Evolutionary conservation across 2,113 vertebrate genomes (phyloP).

Genomic region (Anarrhichthys ocellatus): DNA sequence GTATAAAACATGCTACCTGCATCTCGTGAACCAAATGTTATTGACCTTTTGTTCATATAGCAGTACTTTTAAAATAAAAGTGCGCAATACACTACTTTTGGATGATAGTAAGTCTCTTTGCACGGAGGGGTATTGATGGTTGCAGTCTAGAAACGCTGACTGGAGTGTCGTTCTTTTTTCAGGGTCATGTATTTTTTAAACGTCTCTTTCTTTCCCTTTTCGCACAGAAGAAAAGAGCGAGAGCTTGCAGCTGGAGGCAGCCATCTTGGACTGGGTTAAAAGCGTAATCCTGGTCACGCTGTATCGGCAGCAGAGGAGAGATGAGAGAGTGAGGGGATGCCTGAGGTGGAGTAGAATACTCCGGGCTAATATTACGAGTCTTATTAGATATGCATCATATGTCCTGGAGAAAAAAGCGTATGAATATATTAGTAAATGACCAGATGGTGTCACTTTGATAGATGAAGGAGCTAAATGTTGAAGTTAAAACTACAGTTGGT

Average conservation of each 20-base stretch:
- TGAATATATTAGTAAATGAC: conserved; percentile 15
- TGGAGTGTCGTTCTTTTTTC: conserved; percentile 44
- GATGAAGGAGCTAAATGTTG: conserved; percentile 4
- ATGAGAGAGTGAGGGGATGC: conserved; percentile 71
- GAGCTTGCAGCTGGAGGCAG: conserved; percentile 54
- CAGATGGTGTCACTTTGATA: background rate
- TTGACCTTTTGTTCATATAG: no score
- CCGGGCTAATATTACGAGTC: conserved; percentile 14
- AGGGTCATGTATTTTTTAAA: conserved; percentile 74
- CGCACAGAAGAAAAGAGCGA: background rate
- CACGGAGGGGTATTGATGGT: background rate
- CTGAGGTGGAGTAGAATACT: conserved; percentile 33
- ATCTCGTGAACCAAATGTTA: no score
- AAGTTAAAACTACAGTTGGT: background rate
- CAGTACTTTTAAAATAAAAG: no score
- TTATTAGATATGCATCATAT: conserved; percentile 29
- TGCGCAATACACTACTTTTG: no score
- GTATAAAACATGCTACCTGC: no score
- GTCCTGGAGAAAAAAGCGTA: background rate
- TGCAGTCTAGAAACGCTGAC: conserved; percentile 50
- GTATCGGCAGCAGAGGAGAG: conserved; percentile 73
- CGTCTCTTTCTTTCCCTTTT: conserved; percentile 21
- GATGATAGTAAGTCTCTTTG: conserved; percentile 45
- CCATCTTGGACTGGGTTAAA: conserved; percentile 76
- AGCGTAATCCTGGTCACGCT: conserved; percentile 71